These are phyloP conservation scores for Speoplatyrhinus poulsoni DNA, from an alignment of 2,113 vertebrate species.

Conservation along the genomic window DNA sequence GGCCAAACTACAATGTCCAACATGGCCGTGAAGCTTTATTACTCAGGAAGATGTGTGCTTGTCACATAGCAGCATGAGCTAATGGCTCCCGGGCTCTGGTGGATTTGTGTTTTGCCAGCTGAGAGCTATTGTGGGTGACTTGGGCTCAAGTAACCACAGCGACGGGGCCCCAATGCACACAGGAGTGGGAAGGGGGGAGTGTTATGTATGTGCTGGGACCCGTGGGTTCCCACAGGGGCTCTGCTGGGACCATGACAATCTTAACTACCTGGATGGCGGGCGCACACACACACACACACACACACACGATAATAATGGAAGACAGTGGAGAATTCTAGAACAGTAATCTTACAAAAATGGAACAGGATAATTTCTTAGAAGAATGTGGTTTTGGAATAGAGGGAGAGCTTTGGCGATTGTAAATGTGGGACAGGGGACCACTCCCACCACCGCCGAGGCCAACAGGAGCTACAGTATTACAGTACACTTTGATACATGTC, in stretches of 20 bases:
- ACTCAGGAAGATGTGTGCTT: too few relatives aligned
- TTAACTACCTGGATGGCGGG: slow-evolving; percentile 47
- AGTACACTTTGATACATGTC: neutral
- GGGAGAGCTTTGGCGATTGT: neutral
- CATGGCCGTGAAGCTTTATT: too few relatives aligned
- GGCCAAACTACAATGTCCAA: too few relatives aligned
- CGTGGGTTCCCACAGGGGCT: slow-evolving; percentile 11
- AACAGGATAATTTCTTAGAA: neutral
- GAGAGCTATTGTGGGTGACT: slow-evolving; percentile 42
- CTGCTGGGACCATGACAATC: slow-evolving; percentile 48
- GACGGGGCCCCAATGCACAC: slow-evolving; percentile 45
- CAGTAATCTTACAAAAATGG: too few relatives aligned
- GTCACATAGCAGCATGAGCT: neutral
- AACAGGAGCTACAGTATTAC: too few relatives aligned
- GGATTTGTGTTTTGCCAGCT: neutral
- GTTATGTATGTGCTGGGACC: slow-evolving; percentile 20
- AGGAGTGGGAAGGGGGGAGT: slow-evolving; percentile 36
- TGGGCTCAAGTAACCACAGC: slow-evolving; percentile 61
- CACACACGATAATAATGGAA: neutral
- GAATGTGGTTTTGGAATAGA: neutral
- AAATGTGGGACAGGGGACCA: too few relatives aligned
- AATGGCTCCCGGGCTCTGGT: neutral
- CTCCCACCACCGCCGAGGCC: too few relatives aligned
- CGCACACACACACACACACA: slow-evolving; percentile 1
- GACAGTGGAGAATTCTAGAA: too few relatives aligned